Conservation (phyloP, 2,888 invertebrate species). For the Myathropa florea region DNA sequence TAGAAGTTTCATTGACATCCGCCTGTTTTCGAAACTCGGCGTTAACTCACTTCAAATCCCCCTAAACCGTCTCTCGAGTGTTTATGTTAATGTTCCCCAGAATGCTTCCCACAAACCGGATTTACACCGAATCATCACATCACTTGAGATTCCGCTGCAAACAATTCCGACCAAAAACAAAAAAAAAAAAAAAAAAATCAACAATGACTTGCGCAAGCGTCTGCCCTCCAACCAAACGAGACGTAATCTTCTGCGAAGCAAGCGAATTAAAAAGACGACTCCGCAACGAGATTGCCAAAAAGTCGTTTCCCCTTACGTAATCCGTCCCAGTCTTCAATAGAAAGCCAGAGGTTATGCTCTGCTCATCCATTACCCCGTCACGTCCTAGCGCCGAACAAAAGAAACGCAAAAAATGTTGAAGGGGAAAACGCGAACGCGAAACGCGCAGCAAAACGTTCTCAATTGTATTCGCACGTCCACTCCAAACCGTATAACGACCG, state of each 20-base stretch:
- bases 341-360: neutral
- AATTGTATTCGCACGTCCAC: slow-evolving; percentile 27
- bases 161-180: too few relatives aligned
- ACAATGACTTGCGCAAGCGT: neutral
- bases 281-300: neutral
- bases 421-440: neutral
- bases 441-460: slow-evolving; percentile 7
- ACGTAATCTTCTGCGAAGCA: neutral
- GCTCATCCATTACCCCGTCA: neutral
- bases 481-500: neutral
- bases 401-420: neutral
- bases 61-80: too few relatives aligned
- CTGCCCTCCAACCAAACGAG: neutral
- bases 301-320: neutral
- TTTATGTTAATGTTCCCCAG: too few relatives aligned
- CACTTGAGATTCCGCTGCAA: too few relatives aligned
- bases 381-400: neutral
- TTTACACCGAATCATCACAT: too few relatives aligned
- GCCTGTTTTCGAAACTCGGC: too few relatives aligned
- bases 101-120: too few relatives aligned
- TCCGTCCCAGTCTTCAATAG: neutral
- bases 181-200: too few relatives aligned
- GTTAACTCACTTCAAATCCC: too few relatives aligned
- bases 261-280: neutral
- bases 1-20: too few relatives aligned